A percentile compares a stretch with the other conserved stretches of the same genome.
Evolutionary conservation across 2,113 vertebrate genomes (phyloP).

Genomic region (Neodontobutis hainanensis): DNA sequence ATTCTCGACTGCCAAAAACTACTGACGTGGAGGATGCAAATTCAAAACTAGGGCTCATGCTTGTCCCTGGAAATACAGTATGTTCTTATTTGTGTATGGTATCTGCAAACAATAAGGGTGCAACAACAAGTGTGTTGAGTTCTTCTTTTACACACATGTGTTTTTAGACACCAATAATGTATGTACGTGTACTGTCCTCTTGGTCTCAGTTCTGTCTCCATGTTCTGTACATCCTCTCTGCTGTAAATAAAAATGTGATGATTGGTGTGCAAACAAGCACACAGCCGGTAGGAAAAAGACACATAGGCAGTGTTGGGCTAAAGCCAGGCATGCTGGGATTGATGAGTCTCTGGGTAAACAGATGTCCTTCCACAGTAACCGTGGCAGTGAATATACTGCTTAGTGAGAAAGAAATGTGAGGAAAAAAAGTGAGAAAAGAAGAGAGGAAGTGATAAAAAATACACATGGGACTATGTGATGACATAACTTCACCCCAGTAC

Average conservation of each 20-base stretch:
- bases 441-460: conserved; percentile 45
- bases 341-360: conserved; percentile 51
- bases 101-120: not conserved
- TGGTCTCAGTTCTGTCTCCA: conserved; percentile 29
- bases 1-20: not conserved
- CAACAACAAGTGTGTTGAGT: not conserved
- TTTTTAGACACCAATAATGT: not conserved
- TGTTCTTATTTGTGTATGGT: not conserved
- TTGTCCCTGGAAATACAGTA: conserved; percentile 28
- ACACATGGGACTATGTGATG: conserved; percentile 34
- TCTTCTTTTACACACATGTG: not conserved
- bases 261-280: conserved; percentile 51
- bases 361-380: conserved; percentile 53
- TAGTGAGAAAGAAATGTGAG: conserved; percentile 41
- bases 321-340: conserved; percentile 59
- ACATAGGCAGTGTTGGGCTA: conserved; percentile 32
- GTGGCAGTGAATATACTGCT: conserved; percentile 43
- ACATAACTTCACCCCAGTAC: conserved; percentile 13
- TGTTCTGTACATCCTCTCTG: conserved; percentile 34
- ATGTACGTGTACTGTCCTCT: conserved; percentile 19
- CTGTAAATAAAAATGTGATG: conserved; percentile 56
- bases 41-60: conserved; percentile 4
- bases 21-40: too few relatives aligned
- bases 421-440: conserved; percentile 54
- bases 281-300: conserved; percentile 56